phyloP scores from a whole-genome alignment of 2,888 invertebrate species.

The Microplitis manilae region DNA sequence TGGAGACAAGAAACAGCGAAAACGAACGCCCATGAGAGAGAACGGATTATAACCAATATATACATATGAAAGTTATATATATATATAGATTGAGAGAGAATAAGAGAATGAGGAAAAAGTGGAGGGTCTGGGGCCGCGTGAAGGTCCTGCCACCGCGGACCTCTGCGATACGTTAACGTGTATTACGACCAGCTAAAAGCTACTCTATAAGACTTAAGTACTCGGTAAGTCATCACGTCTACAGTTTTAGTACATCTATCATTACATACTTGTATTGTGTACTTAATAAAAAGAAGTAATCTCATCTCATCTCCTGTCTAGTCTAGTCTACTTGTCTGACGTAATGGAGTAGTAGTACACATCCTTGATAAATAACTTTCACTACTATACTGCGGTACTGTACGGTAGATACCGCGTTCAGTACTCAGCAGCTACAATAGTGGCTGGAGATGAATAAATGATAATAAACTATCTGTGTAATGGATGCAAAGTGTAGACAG shows the following conservation, averaged over 20 bases:
- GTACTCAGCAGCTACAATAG: background rate
- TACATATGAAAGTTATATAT: too few species aligned
- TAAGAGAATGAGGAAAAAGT: slow-evolving; percentile 33
- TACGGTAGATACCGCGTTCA: too few species aligned
- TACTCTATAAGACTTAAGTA: background rate
- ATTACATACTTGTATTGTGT: too few species aligned
- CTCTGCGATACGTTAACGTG: slow-evolving; percentile 25
- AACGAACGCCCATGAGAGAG: slow-evolving; percentile 13
- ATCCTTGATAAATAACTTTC: background rate
- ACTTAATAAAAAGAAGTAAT: too few species aligned
- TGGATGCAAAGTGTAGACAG: background rate
- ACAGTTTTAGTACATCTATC: background rate
- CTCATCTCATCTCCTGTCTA: too few species aligned
- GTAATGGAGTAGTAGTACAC: background rate
- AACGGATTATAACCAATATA: slow-evolving; percentile 1
- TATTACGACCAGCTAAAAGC: background rate
- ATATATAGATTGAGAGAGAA: slow-evolving; percentile 32
- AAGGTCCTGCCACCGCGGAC: slow-evolving; percentile 48
- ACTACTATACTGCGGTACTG: background rate
- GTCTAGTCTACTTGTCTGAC: background rate
- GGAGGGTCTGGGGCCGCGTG: slow-evolving; percentile 40
- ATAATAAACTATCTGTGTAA: background rate
- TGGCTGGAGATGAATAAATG: background rate
- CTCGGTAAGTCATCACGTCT: background rate
- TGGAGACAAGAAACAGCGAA: slow-evolving; percentile 35